Base-by-base conservation (phyloP, 37 sponge, comb jelly and placozoan genomes). In the Cladorhizidae sp. region DNA sequence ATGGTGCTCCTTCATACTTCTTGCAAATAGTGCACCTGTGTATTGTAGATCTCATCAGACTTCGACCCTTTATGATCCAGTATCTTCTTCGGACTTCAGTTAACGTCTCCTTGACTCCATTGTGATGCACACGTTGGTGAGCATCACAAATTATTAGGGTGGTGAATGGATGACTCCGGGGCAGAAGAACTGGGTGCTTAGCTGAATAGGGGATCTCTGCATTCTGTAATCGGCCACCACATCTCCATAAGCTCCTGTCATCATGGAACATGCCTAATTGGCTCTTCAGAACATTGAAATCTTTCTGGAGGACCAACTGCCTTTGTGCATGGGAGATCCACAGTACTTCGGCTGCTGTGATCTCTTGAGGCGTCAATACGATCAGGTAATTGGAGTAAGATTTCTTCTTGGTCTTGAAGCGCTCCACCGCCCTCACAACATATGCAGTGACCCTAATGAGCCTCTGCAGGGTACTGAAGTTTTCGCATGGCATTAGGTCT, bases 181-280 rank as follows among this genome's bases (percentile, higher is more conserved):
- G 59, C 22, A 85, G 72, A 41, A 85, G 57, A 21, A 76, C 50
- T 17, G 85, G 85, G 40, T 83, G 84, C 40, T 75, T 64, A 20
- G 63, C 29, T 31, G 63, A 9, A 3, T n/a, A 20, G 21, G 52
- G 40, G 21, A 78, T 29, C 7, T 65, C 38, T 22, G 74, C 74
- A 72, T 81, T 57, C 14, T 15, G 12, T 18, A 81, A 33, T 33
- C 82, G 54, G 39, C 82, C 82, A 20, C 73, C 73, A 81, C 82
- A 81, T 56, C 73, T 35, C 82, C 63, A 64, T 32, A 72, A 36
- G 17, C 82, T 62, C n/a, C n/a, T n/a, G n/a, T n/a, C n/a, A n/a
- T n/a, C n/a, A n/a, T n/a, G n/a, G n/a, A n/a, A n/a, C n/a, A 22
- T 29, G 40, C 29, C 55, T 26, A 79, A 67, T 64, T 68, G 73